A percentile compares a stretch with the other conserved stretches of the same genome.
Conservation (phyloP, 2,113 vertebrate species). For the Orcinus orca region DNA sequence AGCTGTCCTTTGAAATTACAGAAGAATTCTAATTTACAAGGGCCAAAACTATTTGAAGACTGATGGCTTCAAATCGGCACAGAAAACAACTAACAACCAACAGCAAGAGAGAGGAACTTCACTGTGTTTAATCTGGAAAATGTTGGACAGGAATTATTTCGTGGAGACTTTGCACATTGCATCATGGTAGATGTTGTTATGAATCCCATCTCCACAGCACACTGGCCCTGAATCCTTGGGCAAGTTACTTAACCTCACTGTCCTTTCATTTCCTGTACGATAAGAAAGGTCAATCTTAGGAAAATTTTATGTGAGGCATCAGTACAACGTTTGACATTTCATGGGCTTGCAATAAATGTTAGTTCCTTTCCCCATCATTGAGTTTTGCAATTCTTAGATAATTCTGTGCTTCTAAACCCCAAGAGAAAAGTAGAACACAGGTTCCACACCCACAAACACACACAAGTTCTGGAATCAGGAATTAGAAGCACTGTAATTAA, state of each 20-base stretch:
- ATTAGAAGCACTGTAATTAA: not conserved
- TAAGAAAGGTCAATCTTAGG: not conserved
- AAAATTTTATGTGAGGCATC: not conserved
- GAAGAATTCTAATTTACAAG: not conserved
- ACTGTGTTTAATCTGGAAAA: not conserved
- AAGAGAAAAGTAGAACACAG: not conserved
- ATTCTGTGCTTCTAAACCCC: not conserved
- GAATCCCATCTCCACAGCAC: not conserved
- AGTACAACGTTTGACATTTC: not conserved
- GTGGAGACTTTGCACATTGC: not conserved
- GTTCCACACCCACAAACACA: not conserved
- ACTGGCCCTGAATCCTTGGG: not conserved
- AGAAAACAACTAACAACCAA: not conserved
- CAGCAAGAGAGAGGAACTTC: not conserved
- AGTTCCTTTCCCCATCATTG: not conserved
- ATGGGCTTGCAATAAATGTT: not conserved
- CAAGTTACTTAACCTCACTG: not conserved
- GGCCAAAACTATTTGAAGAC: not conserved
- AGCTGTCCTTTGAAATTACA: not conserved
- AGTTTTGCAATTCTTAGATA: not conserved
- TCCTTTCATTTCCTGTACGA: not conserved
- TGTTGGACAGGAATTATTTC: not conserved
- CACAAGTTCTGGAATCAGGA: not conserved
- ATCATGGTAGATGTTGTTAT: not conserved
- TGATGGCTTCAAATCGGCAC: not conserved